A percentile compares a stretch with the other conserved stretches of the same genome.
These are phyloP conservation scores for Euleptes europaea DNA, from an alignment of 2,113 vertebrate species.

Conservation along the genomic window DNA sequence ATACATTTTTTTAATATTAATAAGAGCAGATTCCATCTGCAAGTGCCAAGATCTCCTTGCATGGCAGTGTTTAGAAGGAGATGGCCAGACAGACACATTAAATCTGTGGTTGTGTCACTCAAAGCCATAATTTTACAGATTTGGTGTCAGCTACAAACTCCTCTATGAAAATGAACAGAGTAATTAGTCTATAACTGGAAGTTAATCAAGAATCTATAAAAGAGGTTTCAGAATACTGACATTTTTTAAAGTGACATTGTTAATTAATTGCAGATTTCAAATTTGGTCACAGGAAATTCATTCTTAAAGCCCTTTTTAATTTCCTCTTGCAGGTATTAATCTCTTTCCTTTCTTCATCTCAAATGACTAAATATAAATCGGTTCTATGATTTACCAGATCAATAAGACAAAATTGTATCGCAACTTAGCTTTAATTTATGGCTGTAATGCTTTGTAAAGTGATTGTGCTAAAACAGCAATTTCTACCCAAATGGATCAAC, in stretches of 20 bases:
- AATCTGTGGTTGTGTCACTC: conserved; percentile 56
- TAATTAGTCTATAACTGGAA: conserved; percentile 77
- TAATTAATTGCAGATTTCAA: conserved; percentile 69
- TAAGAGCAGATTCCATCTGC: conserved; percentile 30
- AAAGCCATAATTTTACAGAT: conserved; percentile 65
- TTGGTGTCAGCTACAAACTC: conserved; percentile 59
- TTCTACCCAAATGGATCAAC: background rate
- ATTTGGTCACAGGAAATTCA: conserved; percentile 60
- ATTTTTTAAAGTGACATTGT: conserved; percentile 59
- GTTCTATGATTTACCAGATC: conserved; percentile 22
- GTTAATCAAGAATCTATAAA: conserved; percentile 77
- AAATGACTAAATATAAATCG: conserved; percentile 21
- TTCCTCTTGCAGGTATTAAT: conserved; percentile 50
- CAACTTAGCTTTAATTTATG: conserved; percentile 18
- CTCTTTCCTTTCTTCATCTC: conserved; percentile 28
- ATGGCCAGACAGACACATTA: conserved; percentile 45
- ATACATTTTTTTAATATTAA: conserved; percentile 50
- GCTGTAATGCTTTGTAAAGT: background rate
- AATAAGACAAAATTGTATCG: conserved; percentile 37
- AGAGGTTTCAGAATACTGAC: conserved; percentile 73
- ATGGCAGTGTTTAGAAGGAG: conserved; percentile 40
- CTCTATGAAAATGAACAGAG: conserved; percentile 62
- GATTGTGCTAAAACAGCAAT: background rate
- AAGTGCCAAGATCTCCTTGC: conserved; percentile 22
- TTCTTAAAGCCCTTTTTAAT: conserved; percentile 56